Evolutionary conservation across 53 echinoderm and acorn worm species (phyloP).

Genomic region (Henricia sp.): DNA sequence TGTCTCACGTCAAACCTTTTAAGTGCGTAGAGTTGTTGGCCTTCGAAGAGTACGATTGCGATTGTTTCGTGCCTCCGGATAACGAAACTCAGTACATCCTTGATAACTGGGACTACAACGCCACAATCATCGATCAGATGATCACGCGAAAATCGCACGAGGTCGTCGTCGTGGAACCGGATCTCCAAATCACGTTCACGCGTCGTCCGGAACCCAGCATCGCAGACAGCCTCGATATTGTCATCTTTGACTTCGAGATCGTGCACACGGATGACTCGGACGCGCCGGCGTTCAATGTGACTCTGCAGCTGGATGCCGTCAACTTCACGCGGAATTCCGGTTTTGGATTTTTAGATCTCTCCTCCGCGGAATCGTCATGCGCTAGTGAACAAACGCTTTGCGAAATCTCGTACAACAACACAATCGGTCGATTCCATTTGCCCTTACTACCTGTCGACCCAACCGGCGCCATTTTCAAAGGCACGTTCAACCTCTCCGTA

Average conservation of each 20-base stretch:
- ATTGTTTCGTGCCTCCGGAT: slow-evolving; percentile 77
- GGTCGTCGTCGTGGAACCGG: slow-evolving; percentile 69
- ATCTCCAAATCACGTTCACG: slow-evolving; percentile 70
- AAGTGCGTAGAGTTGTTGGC: slow-evolving; percentile 46
- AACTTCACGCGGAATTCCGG: slow-evolving; percentile 71
- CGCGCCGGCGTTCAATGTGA: slow-evolving; percentile 74
- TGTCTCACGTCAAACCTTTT: slow-evolving; percentile 25
- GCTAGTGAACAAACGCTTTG: slow-evolving; percentile 26
- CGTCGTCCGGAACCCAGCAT: slow-evolving; percentile 66
- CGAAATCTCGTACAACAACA: slow-evolving; percentile 56
- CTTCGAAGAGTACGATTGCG: slow-evolving; percentile 67
- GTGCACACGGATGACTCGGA: slow-evolving; percentile 65
- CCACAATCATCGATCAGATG: slow-evolving; percentile 73
- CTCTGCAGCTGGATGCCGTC: slow-evolving; percentile 68
- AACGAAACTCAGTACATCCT: slow-evolving; percentile 74
- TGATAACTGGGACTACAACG: slow-evolving; percentile 78
- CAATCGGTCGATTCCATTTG: slow-evolving; percentile 66
- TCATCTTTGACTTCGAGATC: slow-evolving; percentile 69
- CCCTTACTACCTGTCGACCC: slow-evolving; percentile 71
- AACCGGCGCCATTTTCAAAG: slow-evolving; percentile 55
- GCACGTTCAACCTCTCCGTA: slow-evolving; percentile 72
- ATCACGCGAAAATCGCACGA: slow-evolving; percentile 48
- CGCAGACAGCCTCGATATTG: slow-evolving; percentile 73
- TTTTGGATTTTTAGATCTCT: slow-evolving; percentile 15
- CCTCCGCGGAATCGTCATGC: slow-evolving; percentile 16